phyloP scores from a whole-genome alignment of 2,113 vertebrate species.

The Puffinus mauretanicus region DNA sequence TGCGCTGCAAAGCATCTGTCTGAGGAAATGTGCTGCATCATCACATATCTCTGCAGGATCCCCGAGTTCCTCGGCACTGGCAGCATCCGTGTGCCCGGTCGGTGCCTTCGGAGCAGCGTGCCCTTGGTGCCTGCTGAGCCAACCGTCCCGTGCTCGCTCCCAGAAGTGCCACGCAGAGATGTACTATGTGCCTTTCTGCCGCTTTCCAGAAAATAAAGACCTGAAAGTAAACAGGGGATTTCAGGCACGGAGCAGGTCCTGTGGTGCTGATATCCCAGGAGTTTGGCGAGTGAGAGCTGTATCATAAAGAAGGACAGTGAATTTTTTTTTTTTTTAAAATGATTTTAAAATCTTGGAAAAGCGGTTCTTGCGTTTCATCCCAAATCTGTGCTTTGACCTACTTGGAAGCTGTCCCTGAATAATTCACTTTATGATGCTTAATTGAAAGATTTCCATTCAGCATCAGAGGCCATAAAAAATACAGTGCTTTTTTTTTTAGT shows the following conservation, averaged over 20 bases:
- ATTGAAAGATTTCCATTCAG: background rate
- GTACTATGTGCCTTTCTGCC: background rate
- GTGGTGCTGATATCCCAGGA: background rate
- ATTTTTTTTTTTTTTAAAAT: background rate
- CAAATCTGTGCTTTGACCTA: background rate
- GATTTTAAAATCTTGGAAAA: background rate
- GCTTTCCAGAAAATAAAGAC: background rate
- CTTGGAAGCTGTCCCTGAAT: slow-evolving; percentile 33
- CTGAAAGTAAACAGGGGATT: background rate
- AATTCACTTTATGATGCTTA: background rate
- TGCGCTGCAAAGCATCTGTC: background rate
- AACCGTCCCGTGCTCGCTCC: rapidly evolving
- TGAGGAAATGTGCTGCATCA: background rate
- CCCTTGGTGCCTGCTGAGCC: background rate
- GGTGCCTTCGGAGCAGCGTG: rapidly evolving
- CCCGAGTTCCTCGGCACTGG: background rate
- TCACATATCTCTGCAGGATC: background rate
- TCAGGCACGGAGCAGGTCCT: background rate
- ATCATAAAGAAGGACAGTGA: background rate
- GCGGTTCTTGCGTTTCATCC: background rate
- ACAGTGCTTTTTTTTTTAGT: background rate
- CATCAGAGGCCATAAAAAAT: background rate
- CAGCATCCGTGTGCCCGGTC: background rate
- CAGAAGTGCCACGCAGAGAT: background rate
- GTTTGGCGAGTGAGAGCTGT: background rate